Conservation (phyloP, 1,140 invertebrate genomes). For the Phthorimaea operculella region DNA sequence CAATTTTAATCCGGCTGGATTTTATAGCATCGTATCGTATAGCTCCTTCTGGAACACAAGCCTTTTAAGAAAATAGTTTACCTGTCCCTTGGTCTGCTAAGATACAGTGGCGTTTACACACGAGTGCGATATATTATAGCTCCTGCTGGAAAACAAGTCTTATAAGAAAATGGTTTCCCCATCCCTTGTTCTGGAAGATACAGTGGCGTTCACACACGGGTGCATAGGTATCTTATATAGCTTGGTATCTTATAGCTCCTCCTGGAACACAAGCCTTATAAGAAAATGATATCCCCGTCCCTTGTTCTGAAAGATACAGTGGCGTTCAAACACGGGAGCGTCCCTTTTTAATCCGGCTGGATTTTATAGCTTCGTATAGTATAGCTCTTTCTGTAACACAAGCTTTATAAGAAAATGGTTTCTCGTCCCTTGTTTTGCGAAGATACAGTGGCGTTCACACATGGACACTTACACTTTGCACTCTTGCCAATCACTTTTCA, state of each 20-base stretch:
- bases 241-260: constrained; percentile 20
- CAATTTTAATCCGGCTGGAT: constrained; percentile 54
- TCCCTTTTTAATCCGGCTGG: constrained; percentile 56
- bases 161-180: constrained; percentile 55
- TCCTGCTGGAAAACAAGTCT: constrained; percentile 15
- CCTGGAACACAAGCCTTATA: constrained; percentile 20
- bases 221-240: constrained; percentile 57
- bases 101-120: constrained; percentile 61
- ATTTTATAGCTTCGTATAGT: constrained; percentile 20
- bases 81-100: constrained; percentile 53
- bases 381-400: constrained; percentile 18
- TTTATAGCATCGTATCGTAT: constrained; percentile 17
- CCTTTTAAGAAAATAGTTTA: constrained; percentile 51
- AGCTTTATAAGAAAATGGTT: constrained; percentile 47
- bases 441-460: constrained; percentile 61
- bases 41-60: constrained; percentile 17
- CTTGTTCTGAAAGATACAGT: constrained; percentile 58
- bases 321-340: constrained; percentile 57
- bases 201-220: constrained; percentile 59
- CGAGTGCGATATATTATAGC: constrained; percentile 39
- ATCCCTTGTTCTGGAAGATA: constrained; percentile 57
- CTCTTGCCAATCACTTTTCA: too few relatives aligned
- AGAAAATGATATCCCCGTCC: constrained; percentile 56
- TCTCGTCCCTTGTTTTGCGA: constrained; percentile 51
- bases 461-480: too few relatives aligned